Evolutionary conservation across 2,113 vertebrate genomes (phyloP).

Genomic region (Rhea americana): DNA sequence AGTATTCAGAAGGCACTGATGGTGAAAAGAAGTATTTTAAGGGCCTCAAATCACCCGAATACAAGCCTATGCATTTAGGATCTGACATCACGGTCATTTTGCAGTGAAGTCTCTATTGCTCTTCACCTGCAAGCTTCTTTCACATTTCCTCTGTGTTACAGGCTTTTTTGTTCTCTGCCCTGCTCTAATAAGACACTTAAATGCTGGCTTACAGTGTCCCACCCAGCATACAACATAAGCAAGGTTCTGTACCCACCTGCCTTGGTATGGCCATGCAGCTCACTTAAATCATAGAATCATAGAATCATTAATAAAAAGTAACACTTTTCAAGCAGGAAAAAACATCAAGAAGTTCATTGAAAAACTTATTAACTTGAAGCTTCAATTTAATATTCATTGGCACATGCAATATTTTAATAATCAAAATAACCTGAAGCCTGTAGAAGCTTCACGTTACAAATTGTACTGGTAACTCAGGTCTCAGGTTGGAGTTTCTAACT

Average conservation of each 20-base stretch:
- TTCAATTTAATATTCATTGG: neutral
- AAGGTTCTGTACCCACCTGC: neutral
- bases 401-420: neutral
- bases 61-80: neutral
- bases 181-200: neutral
- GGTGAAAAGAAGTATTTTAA: neutral
- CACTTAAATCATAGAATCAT: neutral
- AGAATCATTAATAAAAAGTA: neutral
- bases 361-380: neutral
- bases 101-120: neutral
- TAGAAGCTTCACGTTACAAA: neutral
- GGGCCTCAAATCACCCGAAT: neutral
- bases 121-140: neutral
- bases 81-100: neutral
- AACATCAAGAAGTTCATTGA: neutral
- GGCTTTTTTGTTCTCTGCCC: neutral
- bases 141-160: neutral
- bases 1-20: neutral
- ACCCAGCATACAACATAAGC: rapidly evolving
- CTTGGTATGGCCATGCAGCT: neutral
- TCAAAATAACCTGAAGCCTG: neutral
- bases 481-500: neutral
- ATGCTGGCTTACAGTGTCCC: neutral
- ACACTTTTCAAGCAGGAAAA: neutral
- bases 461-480: neutral